These are phyloP conservation scores for Leptinotarsa texana DNA, from an alignment of 1,140 invertebrate genomes.

Conservation along the genomic window DNA sequence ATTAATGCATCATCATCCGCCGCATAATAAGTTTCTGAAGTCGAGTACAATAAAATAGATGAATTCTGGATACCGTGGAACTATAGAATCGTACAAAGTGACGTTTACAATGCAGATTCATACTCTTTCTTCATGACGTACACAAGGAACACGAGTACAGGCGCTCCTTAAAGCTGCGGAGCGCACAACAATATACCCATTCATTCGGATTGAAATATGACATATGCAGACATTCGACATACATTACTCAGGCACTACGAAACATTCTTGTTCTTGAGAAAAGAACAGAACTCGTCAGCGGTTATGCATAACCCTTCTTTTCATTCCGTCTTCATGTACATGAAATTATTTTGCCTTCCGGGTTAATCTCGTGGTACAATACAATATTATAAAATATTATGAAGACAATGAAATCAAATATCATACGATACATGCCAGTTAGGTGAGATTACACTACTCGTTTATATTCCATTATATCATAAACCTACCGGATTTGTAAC, in stretches of 20 bases:
- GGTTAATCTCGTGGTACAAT: too few species aligned
- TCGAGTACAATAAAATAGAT: constrained; percentile 1
- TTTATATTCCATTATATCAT: too few species aligned
- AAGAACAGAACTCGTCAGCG: not conserved
- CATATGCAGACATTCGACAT: not conserved
- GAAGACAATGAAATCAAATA: too few species aligned
- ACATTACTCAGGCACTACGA: not conserved
- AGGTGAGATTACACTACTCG: too few species aligned
- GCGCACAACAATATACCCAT: constrained; percentile 11
- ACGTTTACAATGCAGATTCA: constrained; percentile 19
- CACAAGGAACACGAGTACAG: not conserved
- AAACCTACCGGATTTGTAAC: too few species aligned
- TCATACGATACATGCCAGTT: too few species aligned
- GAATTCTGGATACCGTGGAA: not conserved
- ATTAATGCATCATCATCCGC: not conserved
- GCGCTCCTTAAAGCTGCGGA: not conserved
- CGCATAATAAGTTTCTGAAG: not conserved
- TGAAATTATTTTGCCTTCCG: too few species aligned
- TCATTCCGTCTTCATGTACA: not conserved
- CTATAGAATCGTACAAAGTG: not conserved
- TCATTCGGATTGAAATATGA: constrained; percentile 7
- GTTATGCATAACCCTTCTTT: not conserved
- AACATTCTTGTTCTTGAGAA: not conserved
- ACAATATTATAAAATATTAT: too few species aligned
- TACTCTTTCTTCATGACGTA: constrained; percentile 12